Base-by-base conservation (phyloP, 2,113 vertebrate genomes). In the Cyphomyrus discorhynchus region DNA sequence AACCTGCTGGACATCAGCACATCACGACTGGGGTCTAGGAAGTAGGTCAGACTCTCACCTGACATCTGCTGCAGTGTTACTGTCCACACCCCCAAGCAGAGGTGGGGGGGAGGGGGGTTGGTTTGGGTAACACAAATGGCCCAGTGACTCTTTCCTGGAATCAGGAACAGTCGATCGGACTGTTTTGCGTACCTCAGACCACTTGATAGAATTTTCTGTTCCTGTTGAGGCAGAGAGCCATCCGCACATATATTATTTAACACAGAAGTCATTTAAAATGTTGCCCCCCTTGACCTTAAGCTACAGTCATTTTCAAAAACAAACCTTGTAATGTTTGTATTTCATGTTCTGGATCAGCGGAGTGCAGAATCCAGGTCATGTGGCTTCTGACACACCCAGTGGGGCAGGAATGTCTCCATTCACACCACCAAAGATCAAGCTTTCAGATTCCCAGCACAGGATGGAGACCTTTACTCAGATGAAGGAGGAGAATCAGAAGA, bases 11-110 rank as follows among this genome's bases (percentile, higher is more conserved):
- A 94, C 94, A 95, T 94, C 95, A 94, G 94, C 95, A 94, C 94
- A 95, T 95, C 94, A 96, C 90, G 89, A 93, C 93, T 94, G 70
- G 91, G 93, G 91, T 66, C 93, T 94, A 84, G 94, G 94, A 95
- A 95, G 94, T 94, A 96, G 95, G 96, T 96, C 96, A 95, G 95
- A 96, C 94, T 94, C 94, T 95, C 95, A 96, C 95, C 95, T 96
- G 95, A 95, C 95, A 96, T 96, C 96, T 96, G 95, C 95, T 92
- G 92, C 94, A 94, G 35, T 35, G 66, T 42, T 80, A 42, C 35
- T 42, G 35, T 80, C 31, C n/a, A 70, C 10, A 0, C 27, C 62
- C 10, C 62, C 62, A 70, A 13, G 62, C n/a, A 19, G 52, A 0
- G 4, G 17, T 19, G 8, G 58, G 21, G 58, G 58, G 5, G 17